These are phyloP conservation scores for Archocentrus centrarchus DNA, from an alignment of 2,113 vertebrate genomes.

Conservation along the genomic window DNA sequence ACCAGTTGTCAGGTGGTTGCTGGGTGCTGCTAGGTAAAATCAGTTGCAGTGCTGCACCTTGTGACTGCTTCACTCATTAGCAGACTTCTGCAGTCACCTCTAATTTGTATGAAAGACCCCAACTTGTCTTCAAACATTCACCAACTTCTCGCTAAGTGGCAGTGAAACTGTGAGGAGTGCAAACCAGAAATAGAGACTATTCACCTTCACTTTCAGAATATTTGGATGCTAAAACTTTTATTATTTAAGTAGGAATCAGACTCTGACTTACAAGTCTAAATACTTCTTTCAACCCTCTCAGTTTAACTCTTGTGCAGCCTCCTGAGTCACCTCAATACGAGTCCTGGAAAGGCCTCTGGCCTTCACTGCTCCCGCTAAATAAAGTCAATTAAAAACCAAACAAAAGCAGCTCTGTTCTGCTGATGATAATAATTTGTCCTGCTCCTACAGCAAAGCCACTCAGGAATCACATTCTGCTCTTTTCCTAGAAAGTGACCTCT, in stretches of 20 bases:
- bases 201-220: too few relatives aligned
- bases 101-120: too few relatives aligned
- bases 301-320: background rate
- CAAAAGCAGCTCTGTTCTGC: background rate
- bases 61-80: too few relatives aligned
- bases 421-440: background rate
- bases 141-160: too few relatives aligned
- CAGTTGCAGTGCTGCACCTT: too few relatives aligned
- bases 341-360: background rate
- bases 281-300: background rate
- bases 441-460: background rate
- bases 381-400: background rate
- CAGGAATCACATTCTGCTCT: background rate
- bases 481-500: constrained; percentile 3
- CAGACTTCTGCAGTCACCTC: too few relatives aligned
- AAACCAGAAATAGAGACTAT: too few relatives aligned
- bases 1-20: too few relatives aligned
- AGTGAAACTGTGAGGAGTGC: too few relatives aligned
- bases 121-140: too few relatives aligned
- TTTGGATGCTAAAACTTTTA: background rate
- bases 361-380: background rate
- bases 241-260: background rate
- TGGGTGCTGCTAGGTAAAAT: too few relatives aligned
- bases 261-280: background rate
- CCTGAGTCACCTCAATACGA: background rate